Evolutionary conservation across 2,113 vertebrate genomes (phyloP).

Genomic region (Erythrocercus mccallii): DNA sequence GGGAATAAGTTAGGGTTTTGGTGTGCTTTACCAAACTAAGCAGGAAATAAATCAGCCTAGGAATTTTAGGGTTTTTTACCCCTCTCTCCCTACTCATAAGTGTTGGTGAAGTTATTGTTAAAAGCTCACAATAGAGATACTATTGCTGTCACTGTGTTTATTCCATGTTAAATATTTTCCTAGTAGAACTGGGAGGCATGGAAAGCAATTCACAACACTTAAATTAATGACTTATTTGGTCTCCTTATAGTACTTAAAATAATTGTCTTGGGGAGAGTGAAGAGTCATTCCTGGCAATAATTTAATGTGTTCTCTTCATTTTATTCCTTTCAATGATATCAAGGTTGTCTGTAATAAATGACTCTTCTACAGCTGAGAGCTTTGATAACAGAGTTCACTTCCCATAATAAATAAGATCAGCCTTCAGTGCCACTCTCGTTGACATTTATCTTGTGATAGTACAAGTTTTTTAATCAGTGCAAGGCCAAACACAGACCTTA

Average conservation of each 20-base stretch:
- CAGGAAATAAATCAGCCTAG: neutral
- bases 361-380: neutral
- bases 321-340: neutral
- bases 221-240: conserved; percentile 10
- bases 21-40: neutral
- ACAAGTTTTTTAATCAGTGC: neutral
- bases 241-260: neutral
- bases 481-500: neutral
- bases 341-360: neutral
- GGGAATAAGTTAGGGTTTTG: neutral
- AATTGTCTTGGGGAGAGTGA: neutral
- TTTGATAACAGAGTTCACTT: neutral
- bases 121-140: neutral
- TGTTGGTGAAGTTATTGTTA: neutral
- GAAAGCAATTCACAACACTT: neutral
- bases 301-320: neutral
- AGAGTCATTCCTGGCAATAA: neutral
- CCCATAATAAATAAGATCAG: neutral
- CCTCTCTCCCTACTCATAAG: neutral
- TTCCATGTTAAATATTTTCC: neutral
- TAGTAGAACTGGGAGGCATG: neutral
- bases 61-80: neutral
- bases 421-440: neutral
- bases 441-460: neutral
- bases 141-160: neutral